phyloP scores from a whole-genome alignment of 2,888 invertebrate genomes.

The Parasteatoda lunata region DNA sequence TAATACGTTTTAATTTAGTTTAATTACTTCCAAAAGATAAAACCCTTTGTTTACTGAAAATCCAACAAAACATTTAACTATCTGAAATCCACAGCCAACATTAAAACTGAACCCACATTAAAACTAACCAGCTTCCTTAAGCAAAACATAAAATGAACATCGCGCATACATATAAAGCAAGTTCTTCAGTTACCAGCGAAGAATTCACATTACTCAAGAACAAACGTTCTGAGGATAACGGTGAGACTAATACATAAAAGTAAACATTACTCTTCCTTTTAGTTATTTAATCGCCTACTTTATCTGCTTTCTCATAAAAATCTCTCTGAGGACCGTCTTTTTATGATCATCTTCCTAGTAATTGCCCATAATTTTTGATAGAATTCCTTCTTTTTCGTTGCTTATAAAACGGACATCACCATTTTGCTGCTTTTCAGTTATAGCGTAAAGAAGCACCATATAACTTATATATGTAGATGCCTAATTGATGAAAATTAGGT shows the following conservation, averaged over 20 bases:
- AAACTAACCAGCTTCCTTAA: background rate
- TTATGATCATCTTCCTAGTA: background rate
- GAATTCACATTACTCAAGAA: background rate
- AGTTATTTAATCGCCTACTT: slow-evolving; percentile 1
- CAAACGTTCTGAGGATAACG: background rate
- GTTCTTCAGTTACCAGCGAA: background rate
- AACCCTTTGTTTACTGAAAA: too few species aligned
- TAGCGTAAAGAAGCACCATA: background rate
- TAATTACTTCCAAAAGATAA: too few species aligned
- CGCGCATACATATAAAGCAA: background rate
- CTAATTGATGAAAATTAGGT: background rate
- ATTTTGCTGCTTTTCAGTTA: background rate
- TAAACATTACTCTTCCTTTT: background rate
- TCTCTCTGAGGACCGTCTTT: background rate
- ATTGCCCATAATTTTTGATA: slow-evolving; percentile 5
- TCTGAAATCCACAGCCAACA: too few species aligned
- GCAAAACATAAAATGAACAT: background rate
- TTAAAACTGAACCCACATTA: too few species aligned
- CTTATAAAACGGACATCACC: background rate
- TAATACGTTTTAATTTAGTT: too few species aligned
- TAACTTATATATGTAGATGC: background rate
- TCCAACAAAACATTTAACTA: too few species aligned
- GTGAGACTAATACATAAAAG: background rate
- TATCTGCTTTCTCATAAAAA: background rate
- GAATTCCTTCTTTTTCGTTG: background rate